Evolutionary conservation across 2,797 vertebrate species (phyloP).

Genomic region (Numenius phaeopus): DNA sequence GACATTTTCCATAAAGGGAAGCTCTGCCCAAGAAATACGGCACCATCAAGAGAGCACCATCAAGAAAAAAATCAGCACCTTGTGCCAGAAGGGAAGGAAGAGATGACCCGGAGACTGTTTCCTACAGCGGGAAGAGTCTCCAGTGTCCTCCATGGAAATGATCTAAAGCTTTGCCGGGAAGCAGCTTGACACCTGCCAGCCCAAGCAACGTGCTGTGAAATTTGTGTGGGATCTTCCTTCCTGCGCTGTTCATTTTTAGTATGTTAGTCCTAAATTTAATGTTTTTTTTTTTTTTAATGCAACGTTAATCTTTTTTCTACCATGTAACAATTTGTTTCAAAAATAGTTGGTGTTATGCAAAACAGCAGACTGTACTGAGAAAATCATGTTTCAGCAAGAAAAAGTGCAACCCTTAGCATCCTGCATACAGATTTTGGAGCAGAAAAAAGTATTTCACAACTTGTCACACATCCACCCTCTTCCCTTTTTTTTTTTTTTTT

Average conservation of each 20-base stretch:
- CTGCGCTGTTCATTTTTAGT: neutral
- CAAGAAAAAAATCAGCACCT: neutral
- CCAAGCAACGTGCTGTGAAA: neutral
- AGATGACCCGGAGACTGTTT: neutral
- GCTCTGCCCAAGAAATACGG: neutral
- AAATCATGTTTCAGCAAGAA: neutral
- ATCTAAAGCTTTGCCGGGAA: neutral
- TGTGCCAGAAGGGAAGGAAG: neutral
- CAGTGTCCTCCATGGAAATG: neutral
- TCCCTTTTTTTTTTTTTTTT: neutral
- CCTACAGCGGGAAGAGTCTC: neutral
- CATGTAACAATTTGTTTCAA: neutral
- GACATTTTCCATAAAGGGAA: neutral
- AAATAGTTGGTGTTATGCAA: neutral
- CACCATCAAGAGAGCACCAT: neutral
- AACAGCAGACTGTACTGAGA: neutral
- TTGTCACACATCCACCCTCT: neutral
- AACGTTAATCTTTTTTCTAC: neutral
- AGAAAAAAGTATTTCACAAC: neutral
- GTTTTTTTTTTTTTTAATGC: neutral
- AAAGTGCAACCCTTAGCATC: neutral
- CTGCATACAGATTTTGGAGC: neutral
- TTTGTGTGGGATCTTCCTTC: neutral
- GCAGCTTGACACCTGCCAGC: neutral
- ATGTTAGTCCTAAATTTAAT: neutral